Base-by-base conservation (phyloP, 2,888 invertebrate genomes). In the Drosophila kuntzei region DNA sequence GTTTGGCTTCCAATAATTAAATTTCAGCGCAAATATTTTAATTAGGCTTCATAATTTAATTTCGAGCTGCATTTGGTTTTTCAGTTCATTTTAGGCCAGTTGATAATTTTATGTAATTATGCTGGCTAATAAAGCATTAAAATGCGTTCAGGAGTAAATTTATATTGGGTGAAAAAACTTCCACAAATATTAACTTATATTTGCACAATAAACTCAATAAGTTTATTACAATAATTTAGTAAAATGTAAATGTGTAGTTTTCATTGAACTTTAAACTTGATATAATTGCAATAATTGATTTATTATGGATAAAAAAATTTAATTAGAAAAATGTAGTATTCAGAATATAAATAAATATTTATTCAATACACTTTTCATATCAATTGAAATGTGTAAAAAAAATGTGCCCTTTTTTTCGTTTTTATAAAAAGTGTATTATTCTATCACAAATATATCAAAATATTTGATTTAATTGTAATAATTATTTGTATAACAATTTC, bases 11-110 rank as follows among this genome's bases (percentile, higher is more conserved):
- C 43, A 60, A 63, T 87, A 84, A 85, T 85, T 85, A 72, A 59
- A 80, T 79, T 80, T 50, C 46, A 50, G 54, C 29, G 61, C 68
- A 41, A 65, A 63, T 74, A 74, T 80, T 82, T 74, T 70, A 85
- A 82, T 87, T 82, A 82, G 76, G 57, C 41, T 25, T 49, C 72
- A 70, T 76, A 76, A 82, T 87, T 82, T 67, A 39, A 69, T 82
- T 54, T 20, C 12, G n/a, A 7, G 37, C 25, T 39, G 20, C 27
- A 61, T 27, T 32, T 18, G 16, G n/a, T 51, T 39, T 27, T 29
- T 12, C 22, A 25, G 8, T 27, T 20, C 3, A 27, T 2, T 57
- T 57, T 18, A 29, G 32, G 6, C 22, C 18, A 22, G 12, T 14
- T 51, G 34, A 25, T 72, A 60, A 58, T 62, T 70, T 14, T 3